These are phyloP conservation scores for Tiliacea aurago DNA, from an alignment of 2,888 invertebrate species.

Conservation along the genomic window DNA sequence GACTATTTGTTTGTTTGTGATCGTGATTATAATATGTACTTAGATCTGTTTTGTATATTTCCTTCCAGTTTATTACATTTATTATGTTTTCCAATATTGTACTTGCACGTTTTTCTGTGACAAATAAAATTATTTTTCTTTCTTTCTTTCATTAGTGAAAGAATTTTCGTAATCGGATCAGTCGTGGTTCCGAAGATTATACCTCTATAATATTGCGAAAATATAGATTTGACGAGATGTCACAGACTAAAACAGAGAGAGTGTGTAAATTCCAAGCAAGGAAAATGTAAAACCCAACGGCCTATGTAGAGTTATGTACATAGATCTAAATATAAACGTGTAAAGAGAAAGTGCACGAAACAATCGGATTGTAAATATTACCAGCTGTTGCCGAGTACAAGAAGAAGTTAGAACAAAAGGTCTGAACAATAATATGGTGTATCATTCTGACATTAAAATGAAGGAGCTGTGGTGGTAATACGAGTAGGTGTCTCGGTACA, in stretches of 20 bases:
- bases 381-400: slow-evolving; percentile 42
- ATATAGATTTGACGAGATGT: background rate
- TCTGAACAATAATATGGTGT: background rate
- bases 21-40: too few relatives aligned
- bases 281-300: slow-evolving; percentile 33
- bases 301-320: slow-evolving; percentile 60
- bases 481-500: background rate
- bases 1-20: too few relatives aligned
- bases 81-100: too few relatives aligned
- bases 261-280: slow-evolving; percentile 27
- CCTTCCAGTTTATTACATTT: too few relatives aligned
- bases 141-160: too few relatives aligned
- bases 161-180: too few relatives aligned
- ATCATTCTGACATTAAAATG: background rate
- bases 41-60: too few relatives aligned
- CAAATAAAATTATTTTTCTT: too few relatives aligned
- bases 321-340: slow-evolving; percentile 56
- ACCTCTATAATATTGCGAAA: too few relatives aligned
- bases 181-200: too few relatives aligned
- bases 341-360: slow-evolving; percentile 52
- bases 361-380: slow-evolving; percentile 59
- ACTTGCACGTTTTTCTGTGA: too few relatives aligned
- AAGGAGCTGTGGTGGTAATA: background rate
- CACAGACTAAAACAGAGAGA: slow-evolving; percentile 9
- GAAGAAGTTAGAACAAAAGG: slow-evolving; percentile 26